These are phyloP conservation scores for Xanthorhoe designata DNA, from an alignment of 2,888 invertebrate species.

Conservation along the genomic window DNA sequence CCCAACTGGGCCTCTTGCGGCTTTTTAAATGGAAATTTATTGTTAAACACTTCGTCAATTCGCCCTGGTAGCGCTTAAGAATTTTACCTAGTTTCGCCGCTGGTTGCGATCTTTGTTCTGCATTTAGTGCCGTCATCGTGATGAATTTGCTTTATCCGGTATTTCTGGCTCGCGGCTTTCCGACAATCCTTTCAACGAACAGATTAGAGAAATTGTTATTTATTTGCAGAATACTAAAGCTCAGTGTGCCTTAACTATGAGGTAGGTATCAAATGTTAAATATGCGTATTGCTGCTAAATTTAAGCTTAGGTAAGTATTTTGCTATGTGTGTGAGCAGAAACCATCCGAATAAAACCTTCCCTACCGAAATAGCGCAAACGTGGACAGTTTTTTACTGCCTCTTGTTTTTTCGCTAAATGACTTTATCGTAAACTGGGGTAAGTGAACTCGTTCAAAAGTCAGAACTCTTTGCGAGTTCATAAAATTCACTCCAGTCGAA, in stretches of 20 bases:
- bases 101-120: constrained; percentile 47
- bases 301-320: too few relatives aligned
- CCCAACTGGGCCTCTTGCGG: constrained; percentile 66
- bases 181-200: neutral
- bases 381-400: constrained; percentile 33
- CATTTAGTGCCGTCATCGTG: constrained; percentile 41
- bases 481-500: constrained; percentile 80
- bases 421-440: constrained; percentile 46
- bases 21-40: constrained; percentile 86
- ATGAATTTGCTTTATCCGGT: constrained; percentile 31
- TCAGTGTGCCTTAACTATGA: too few relatives aligned
- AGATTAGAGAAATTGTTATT: too few relatives aligned
- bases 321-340: constrained; percentile 7
- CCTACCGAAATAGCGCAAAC: constrained; percentile 26
- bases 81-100: constrained; percentile 68
- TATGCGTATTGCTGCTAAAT: too few relatives aligned
- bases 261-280: too few relatives aligned
- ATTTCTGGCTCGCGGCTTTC: constrained; percentile 14
- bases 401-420: constrained; percentile 36
- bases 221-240: too few relatives aligned
- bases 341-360: constrained; percentile 19
- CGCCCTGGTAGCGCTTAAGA: constrained; percentile 67
- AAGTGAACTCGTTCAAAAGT: constrained; percentile 73
- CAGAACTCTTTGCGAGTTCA: constrained; percentile 75
- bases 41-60: constrained; percentile 84